Base-by-base conservation (phyloP, 2,888 invertebrate species). In the Tenthredo notha region DNA sequence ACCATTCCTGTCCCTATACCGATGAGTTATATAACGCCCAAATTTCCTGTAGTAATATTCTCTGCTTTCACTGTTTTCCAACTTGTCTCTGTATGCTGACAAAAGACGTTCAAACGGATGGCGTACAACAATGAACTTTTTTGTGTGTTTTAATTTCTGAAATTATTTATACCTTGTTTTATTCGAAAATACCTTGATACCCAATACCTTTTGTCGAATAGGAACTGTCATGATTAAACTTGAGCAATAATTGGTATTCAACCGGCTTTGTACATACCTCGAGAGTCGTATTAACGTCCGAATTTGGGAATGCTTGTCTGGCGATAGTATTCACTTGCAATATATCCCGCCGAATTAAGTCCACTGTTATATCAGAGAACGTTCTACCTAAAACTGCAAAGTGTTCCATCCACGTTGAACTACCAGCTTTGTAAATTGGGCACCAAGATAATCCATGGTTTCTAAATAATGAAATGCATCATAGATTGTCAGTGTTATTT, bases 71-170 rank as follows among this genome's bases (percentile, higher is more conserved):
- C 90, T 90, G 54, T 90, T 87, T 80, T 92, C 93, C 86, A 95
- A 93, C 90, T 95, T 95, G 88, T 95, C 94, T 85, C 94, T 91
- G 86, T 94, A 95, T 0, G 95, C 95, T 21, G 95, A 95, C 47
- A 95, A 88, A 10, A 95, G 88, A 67, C 95, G 91, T 88, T 95
- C 94, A 84, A 95, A 93, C 2, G 95, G 95, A 89, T 95, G 94
- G 18, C 95, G 90, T 1, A 94, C 94, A 84, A 95, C 94, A 33
- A 95, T 74, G 65, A 92, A 91, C 58, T 87, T 91, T 85, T 86
- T 90, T 6, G 90, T 90, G 33, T 47, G 75, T n/a, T 84, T 86
- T 83, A 91, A 80, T 40, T 88, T 88, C 91, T 91, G 87, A 2
- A 89, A 89, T 82, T 21, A 72, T 18, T 15, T 12, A 18, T 67